Conservation (phyloP, 2,113 vertebrate genomes). For the Pionites leucogaster region DNA sequence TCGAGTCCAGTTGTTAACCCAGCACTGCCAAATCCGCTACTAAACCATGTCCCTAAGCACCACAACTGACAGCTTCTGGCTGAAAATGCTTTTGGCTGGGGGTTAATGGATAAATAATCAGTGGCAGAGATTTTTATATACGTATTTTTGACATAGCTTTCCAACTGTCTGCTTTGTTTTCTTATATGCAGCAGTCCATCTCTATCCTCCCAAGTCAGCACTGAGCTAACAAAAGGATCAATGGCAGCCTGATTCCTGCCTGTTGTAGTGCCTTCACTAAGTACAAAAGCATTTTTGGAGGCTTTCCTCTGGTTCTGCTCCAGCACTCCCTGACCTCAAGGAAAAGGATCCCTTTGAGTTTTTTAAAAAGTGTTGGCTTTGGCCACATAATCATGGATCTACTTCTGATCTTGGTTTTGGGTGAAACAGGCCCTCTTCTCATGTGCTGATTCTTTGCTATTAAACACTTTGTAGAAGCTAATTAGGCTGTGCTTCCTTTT, state of each 20-base stretch:
- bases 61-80: neutral
- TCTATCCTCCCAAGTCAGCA: neutral
- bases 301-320: neutral
- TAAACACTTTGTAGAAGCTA: neutral
- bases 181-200: neutral
- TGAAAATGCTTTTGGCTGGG: constrained; percentile 11
- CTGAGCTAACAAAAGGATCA: accelerated
- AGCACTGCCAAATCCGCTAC: neutral
- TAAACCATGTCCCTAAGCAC: neutral
- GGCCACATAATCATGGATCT: neutral
- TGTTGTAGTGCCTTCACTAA: neutral
- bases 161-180: neutral
- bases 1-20: neutral
- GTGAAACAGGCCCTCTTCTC: neutral
- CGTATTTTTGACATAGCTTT: constrained; percentile 2
- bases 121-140: constrained; percentile 27
- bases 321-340: neutral
- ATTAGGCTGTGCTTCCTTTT: neutral
- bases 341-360: neutral
- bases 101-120: constrained; percentile 19
- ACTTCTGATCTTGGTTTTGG: neutral
- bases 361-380: neutral
- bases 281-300: neutral
- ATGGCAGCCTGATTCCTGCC: neutral
- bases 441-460: neutral